Evolutionary conservation across 2,888 invertebrate genomes (phyloP).

Genomic region (Brenthis hecate): DNA sequence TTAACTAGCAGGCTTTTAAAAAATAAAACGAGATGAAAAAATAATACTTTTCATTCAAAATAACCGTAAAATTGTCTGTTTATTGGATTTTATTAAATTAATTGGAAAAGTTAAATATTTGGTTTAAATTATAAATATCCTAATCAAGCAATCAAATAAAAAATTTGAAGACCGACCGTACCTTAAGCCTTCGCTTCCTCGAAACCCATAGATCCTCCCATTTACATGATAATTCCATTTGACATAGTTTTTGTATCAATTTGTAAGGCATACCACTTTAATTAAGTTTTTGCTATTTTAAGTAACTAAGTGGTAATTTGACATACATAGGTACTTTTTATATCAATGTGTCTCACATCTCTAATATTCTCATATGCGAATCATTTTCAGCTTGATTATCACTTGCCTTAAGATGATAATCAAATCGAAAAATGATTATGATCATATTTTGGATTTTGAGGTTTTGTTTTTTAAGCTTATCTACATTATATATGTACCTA

Average conservation of each 20-base stretch:
- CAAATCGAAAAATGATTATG: too few relatives aligned
- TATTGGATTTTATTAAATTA: background rate
- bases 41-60: background rate
- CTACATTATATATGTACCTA: too few relatives aligned
- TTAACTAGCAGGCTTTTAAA: too few relatives aligned
- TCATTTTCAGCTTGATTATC: too few relatives aligned
- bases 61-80: background rate
- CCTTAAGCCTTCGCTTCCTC: constrained; percentile 17
- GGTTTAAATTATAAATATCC: background rate
- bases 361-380: too few relatives aligned
- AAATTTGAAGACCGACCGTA: constrained; percentile 3
- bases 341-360: too few relatives aligned
- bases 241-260: constrained; percentile 17
- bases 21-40: too few relatives aligned
- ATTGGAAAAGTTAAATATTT: background rate
- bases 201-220: constrained; percentile 4
- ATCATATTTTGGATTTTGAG: too few relatives aligned
- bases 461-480: too few relatives aligned
- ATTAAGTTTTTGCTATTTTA: constrained; percentile 2
- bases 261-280: background rate
- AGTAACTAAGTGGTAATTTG: too few relatives aligned
- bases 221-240: constrained; percentile 21
- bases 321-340: too few relatives aligned
- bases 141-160: background rate
- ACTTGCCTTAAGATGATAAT: too few relatives aligned